Percentiles rank a stretch among this genome's conserved stretches.
Evolutionary conservation across 2,888 invertebrate genomes (phyloP).

Genomic region (Drosophila anomalata): DNA sequence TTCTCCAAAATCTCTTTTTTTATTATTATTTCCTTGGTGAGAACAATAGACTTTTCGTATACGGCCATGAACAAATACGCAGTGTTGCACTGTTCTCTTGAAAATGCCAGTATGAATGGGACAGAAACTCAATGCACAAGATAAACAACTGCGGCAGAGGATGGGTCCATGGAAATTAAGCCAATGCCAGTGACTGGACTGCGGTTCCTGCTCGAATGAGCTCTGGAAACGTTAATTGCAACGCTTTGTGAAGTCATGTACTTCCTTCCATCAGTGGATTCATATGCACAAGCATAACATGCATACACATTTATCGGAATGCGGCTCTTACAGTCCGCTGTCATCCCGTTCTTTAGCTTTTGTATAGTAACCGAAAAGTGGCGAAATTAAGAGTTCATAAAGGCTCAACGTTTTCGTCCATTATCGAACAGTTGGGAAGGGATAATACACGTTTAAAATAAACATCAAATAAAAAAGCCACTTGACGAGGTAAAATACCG

Average conservation of each 20-base stretch:
- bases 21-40: slow-evolving; percentile 9
- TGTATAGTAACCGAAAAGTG: background rate
- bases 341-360: slow-evolving; percentile 4
- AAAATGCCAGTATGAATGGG: slow-evolving; percentile 44
- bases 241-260: slow-evolving; percentile 64
- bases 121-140: slow-evolving; percentile 61
- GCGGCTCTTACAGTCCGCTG: slow-evolving; percentile 56
- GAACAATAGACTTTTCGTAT: slow-evolving; percentile 33
- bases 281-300: slow-evolving; percentile 53
- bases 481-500: too few species aligned
- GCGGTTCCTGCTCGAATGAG: slow-evolving; percentile 65
- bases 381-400: too few species aligned
- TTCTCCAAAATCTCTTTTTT: too few species aligned
- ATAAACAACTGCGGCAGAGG: slow-evolving; percentile 49
- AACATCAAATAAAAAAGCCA: too few species aligned
- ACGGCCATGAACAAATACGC: slow-evolving; percentile 40
- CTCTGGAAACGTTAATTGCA: slow-evolving; percentile 73
- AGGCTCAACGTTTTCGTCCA: too few species aligned
- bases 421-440: too few species aligned
- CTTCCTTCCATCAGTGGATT: slow-evolving; percentile 37
- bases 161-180: slow-evolving; percentile 73
- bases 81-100: slow-evolving; percentile 50
- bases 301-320: slow-evolving; percentile 60
- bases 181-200: slow-evolving; percentile 70
- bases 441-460: too few species aligned